Percentiles rank a stretch among this genome's conserved stretches.
Evolutionary conservation across 1,140 invertebrate genomes (phyloP).

Genomic region (Agrilus planipennis): DNA sequence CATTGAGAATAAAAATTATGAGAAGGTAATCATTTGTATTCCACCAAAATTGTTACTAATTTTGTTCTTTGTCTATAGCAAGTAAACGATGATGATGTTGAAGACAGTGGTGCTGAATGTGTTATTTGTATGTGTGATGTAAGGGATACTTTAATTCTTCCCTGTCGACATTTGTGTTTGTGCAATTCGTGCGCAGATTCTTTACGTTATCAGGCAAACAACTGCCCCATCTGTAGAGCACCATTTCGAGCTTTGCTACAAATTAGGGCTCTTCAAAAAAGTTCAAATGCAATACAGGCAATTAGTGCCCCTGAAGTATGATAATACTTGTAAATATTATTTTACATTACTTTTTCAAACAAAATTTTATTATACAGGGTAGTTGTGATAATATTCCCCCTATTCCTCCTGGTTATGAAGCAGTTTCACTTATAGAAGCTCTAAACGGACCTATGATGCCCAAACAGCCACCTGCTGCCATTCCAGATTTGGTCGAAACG

Average conservation of each 20-base stretch:
- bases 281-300: conserved; percentile 38
- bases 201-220: conserved; percentile 91
- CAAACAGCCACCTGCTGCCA: conserved; percentile 41
- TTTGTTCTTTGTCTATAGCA: conserved; percentile 36
- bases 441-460: conserved; percentile 82
- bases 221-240: conserved; percentile 95
- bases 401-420: conserved; percentile 87
- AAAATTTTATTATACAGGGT: conserved; percentile 2
- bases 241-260: conserved; percentile 94
- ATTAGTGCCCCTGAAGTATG: conserved; percentile 42
- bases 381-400: conserved; percentile 69
- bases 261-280: conserved; percentile 86
- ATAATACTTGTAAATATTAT: conserved; percentile 8
- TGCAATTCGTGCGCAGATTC: conserved; percentile 97
- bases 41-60: conserved; percentile 2
- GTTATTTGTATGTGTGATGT: conserved; percentile 99
- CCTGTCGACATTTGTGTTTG: conserved; percentile 94
- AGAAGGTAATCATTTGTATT: conserved; percentile 45
- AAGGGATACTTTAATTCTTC: conserved; percentile 93
- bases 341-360: no score
- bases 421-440: conserved; percentile 93
- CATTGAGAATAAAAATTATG: conserved; percentile 94
- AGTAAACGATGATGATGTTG: conserved; percentile 76
- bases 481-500: conserved; percentile 38
- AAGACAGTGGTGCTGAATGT: conserved; percentile 96